Percentiles rank a stretch among this genome's conserved stretches.
These are phyloP conservation scores for Phaedon cochleariae DNA, from an alignment of 2,888 invertebrate genomes.

Conservation along the genomic window DNA sequence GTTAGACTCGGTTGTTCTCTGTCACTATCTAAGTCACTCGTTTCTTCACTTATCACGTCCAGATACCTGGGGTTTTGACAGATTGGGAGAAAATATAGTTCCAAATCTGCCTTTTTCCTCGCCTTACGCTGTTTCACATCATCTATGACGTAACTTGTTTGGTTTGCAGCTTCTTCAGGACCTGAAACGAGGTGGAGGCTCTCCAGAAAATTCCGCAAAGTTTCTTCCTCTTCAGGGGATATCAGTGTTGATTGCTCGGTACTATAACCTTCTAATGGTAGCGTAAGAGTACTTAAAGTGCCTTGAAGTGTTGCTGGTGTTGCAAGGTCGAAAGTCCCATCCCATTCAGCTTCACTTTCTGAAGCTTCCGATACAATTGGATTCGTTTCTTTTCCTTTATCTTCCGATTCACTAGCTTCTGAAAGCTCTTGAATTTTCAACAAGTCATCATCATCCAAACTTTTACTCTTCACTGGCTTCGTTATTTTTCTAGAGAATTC, in stretches of 20 bases:
- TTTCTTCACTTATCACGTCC: slow-evolving; percentile 82
- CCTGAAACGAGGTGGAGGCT: slow-evolving; percentile 67
- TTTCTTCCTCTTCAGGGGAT: slow-evolving; percentile 68
- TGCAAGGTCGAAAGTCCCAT: slow-evolving; percentile 62
- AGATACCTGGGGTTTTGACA: slow-evolving; percentile 72
- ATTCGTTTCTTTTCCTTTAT: slow-evolving; percentile 55
- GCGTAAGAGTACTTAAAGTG: slow-evolving; percentile 59
- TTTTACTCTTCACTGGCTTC: slow-evolving; percentile 54
- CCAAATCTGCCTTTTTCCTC: slow-evolving; percentile 66
- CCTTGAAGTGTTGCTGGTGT: slow-evolving; percentile 56
- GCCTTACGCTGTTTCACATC: slow-evolving; percentile 61
- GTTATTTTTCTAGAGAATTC: slow-evolving; percentile 34
- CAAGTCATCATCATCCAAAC: slow-evolving; percentile 58
- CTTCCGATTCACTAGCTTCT: slow-evolving; percentile 53
- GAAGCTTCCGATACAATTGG: slow-evolving; percentile 69
- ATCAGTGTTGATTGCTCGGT: slow-evolving; percentile 53
- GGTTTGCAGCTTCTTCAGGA: slow-evolving; percentile 58
- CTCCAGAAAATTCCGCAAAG: slow-evolving; percentile 66
- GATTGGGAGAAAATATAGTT: slow-evolving; percentile 68
- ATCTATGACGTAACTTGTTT: slow-evolving; percentile 32
- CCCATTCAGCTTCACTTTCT: slow-evolving; percentile 71
- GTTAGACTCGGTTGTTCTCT: slow-evolving; percentile 54
- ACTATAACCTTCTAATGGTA: slow-evolving; percentile 59
- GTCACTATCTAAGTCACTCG: slow-evolving; percentile 70
- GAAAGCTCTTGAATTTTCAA: slow-evolving; percentile 59